Percentiles rank a stretch among this genome's conserved stretches.
These are phyloP conservation scores for Metalampra italica DNA, from an alignment of 2,888 invertebrate species.

Conservation along the genomic window DNA sequence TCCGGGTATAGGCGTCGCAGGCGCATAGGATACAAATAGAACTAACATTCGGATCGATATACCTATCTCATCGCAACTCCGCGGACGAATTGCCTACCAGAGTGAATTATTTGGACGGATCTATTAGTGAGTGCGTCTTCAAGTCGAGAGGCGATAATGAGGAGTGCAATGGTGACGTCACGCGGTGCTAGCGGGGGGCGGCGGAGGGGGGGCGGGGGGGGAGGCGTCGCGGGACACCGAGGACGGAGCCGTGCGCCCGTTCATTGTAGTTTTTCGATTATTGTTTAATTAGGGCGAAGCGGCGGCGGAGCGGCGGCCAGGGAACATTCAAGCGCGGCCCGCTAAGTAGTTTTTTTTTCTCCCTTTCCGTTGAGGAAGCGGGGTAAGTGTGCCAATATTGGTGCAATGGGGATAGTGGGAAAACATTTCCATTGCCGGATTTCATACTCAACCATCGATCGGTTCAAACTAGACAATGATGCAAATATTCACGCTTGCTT, in stretches of 20 bases:
- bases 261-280: constrained; percentile 79
- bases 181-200: constrained; percentile 24
- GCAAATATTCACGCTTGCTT: too few species aligned
- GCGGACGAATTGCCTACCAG: not conserved
- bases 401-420: too few species aligned
- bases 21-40: not conserved
- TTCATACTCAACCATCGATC: too few species aligned
- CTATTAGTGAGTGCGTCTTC: constrained; percentile 58
- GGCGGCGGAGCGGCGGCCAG: constrained; percentile 77
- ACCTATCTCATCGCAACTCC: not conserved
- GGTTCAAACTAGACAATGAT: too few species aligned
- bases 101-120: constrained; percentile 42
- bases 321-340: constrained; percentile 50
- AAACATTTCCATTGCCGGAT: too few species aligned
- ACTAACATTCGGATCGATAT: not conserved
- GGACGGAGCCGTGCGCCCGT: constrained; percentile 74
- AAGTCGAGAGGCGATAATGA: constrained; percentile 72
- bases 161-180: constrained; percentile 74
- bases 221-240: constrained; percentile 45
- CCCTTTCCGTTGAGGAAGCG: too few species aligned
- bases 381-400: too few species aligned
- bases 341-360: constrained; percentile 20
- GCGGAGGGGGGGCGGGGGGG: constrained; percentile 20
- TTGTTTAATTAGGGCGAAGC: constrained; percentile 79
- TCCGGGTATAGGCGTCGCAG: not conserved